phyloP scores from a whole-genome alignment of 2,113 vertebrate species.

The Thalassarche chlororhynchos region DNA sequence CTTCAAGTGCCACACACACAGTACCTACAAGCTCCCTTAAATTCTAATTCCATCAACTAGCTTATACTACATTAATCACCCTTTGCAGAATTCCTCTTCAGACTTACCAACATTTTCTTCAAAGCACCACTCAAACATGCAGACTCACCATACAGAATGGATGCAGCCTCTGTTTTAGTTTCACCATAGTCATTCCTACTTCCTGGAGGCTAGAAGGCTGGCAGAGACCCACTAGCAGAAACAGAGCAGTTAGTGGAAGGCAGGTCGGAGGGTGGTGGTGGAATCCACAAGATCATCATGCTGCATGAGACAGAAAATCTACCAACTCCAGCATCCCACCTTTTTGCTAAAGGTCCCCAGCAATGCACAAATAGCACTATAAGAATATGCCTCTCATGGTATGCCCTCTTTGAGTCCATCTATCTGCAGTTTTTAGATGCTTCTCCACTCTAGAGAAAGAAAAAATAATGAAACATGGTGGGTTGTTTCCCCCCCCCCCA shows the following conservation, averaged over 20 bases:
- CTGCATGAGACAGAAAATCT: not conserved
- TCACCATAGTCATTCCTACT: not conserved
- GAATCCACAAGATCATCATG: not conserved
- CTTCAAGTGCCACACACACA: not conserved
- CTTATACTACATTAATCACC: not conserved
- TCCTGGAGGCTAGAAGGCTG: not conserved
- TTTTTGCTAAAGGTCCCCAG: not conserved
- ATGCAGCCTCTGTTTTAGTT: not conserved
- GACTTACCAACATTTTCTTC: not conserved
- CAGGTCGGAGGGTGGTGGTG: not conserved
- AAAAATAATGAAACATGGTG: not conserved
- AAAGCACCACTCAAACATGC: not conserved
- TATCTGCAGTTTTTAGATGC: not conserved
- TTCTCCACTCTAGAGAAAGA: not conserved
- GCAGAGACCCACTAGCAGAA: not conserved
- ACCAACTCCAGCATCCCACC: not conserved
- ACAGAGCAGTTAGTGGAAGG: not conserved
- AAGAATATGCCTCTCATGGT: not conserved
- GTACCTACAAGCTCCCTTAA: not conserved
- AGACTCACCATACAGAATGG: not conserved
- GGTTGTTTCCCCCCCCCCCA: too few relatives aligned
- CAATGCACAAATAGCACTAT: not conserved
- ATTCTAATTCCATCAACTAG: not conserved
- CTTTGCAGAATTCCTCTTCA: not conserved
- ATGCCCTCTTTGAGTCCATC: not conserved